These are phyloP conservation scores for Ricordea florida DNA, from an alignment of 92 coral and sea anemone species.

Conservation along the genomic window DNA sequence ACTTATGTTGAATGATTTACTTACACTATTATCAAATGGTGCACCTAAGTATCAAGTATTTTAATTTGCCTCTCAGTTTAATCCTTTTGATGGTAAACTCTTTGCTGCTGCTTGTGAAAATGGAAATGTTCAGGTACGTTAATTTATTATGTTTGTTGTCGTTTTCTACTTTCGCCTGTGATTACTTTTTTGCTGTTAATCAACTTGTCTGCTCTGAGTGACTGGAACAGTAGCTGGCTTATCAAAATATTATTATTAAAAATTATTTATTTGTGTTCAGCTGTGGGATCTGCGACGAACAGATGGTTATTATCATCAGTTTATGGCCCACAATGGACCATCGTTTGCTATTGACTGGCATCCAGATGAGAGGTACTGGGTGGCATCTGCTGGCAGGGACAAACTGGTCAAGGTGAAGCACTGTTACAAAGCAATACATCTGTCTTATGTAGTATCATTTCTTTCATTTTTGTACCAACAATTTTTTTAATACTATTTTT, in stretches of 20 bases:
- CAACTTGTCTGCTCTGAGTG: too few relatives aligned
- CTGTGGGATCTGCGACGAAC: constrained; percentile 92
- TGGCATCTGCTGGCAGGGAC: constrained; percentile 97
- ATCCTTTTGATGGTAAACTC: constrained; percentile 86
- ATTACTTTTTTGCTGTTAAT: too few relatives aligned
- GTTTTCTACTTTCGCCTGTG: too few relatives aligned
- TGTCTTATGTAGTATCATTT: not conserved
- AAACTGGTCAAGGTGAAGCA: constrained; percentile 74
- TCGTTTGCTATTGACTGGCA: constrained; percentile 96
- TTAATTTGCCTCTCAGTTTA: constrained; percentile 62
- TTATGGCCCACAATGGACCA: constrained; percentile 97
- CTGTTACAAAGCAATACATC: not conserved
- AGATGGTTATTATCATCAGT: constrained; percentile 53
- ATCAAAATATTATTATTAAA: too few relatives aligned
- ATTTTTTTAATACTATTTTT: not conserved
- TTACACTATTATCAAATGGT: not conserved
- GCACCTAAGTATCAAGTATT: not conserved
- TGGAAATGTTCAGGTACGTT: constrained; percentile 90
- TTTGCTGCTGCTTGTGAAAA: constrained; percentile 95
- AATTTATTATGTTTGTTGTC: not conserved
- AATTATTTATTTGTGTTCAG: constrained; percentile 38
- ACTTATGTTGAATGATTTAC: not conserved
- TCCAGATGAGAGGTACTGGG: constrained; percentile 89
- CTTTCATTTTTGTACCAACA: not conserved
- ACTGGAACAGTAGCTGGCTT: too few relatives aligned